Evolutionary conservation across 2,797 vertebrate genomes (phyloP).

Genomic region (Erithacus rubecula): DNA sequence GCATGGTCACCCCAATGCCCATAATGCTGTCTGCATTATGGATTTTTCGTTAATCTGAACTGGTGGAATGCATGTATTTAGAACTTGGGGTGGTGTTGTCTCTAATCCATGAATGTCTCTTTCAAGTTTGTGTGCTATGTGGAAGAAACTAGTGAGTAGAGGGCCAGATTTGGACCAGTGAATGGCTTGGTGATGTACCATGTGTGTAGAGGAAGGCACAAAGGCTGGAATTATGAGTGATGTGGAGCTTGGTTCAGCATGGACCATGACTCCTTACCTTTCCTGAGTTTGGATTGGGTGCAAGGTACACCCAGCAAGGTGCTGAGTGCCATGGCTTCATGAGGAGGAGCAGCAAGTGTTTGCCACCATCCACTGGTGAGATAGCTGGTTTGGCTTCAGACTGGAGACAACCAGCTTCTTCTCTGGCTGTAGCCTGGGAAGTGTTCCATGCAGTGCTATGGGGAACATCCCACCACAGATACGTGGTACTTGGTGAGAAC

Average conservation of each 20-base stretch:
- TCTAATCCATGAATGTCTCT: neutral
- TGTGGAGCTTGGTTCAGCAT: neutral
- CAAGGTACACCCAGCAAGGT: neutral
- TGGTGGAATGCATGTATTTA: neutral
- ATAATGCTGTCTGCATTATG: rapidly evolving
- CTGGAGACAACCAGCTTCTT: neutral
- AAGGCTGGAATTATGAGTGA: neutral
- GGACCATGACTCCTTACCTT: neutral
- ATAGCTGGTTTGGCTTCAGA: neutral
- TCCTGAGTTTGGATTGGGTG: neutral
- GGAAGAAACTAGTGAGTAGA: neutral
- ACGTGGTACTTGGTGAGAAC: neutral
- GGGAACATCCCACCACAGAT: neutral
- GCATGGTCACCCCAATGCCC: neutral
- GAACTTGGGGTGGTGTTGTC: neutral
- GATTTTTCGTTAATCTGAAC: neutral
- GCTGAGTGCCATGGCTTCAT: neutral
- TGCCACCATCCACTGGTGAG: neutral
- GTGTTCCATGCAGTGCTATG: rapidly evolving
- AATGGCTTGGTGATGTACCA: rapidly evolving
- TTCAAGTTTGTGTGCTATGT: neutral
- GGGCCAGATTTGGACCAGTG: neutral
- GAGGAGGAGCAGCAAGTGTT: neutral
- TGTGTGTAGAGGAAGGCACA: neutral
- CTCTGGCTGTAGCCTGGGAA: neutral